Conservation (phyloP, 2,888 invertebrate genomes). For the Barypeithes pellucidus region DNA sequence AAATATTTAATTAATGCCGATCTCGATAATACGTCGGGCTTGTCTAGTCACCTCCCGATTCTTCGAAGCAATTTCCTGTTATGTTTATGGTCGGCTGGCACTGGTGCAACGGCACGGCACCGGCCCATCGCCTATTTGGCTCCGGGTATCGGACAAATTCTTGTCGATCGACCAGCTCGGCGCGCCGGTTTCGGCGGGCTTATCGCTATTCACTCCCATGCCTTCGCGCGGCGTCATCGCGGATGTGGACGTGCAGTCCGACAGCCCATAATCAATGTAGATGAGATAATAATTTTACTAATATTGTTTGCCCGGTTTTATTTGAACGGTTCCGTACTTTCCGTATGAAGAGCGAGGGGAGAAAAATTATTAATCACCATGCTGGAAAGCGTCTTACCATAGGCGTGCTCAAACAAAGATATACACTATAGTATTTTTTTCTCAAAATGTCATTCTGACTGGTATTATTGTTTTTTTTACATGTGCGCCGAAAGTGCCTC, state of each 20-base stretch:
- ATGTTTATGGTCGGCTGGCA: constrained; percentile 16
- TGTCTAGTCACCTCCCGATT: constrained; percentile 13
- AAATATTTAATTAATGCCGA: constrained; percentile 17
- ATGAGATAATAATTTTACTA: no score
- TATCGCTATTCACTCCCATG: constrained; percentile 28
- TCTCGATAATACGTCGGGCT: constrained; percentile 11
- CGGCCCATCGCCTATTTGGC: constrained; percentile 16
- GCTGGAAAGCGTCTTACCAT: no score
- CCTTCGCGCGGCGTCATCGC: constrained; percentile 13
- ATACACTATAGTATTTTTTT: no score
- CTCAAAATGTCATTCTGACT: no score
- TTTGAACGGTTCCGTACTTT: no score
- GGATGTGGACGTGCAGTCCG: constrained; percentile 14
- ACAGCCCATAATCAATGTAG: neutral
- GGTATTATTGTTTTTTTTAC: no score
- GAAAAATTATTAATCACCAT: no score
- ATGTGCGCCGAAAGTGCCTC: no score
- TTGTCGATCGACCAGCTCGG: constrained; percentile 21
- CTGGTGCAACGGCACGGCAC: constrained; percentile 3
- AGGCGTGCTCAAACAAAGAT: no score
- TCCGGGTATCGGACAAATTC: constrained; percentile 25
- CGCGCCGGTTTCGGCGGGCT: constrained; percentile 14
- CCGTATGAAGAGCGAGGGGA: no score
- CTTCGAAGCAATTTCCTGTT: constrained; percentile 24
- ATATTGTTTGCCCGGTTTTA: no score